Base-by-base conservation (phyloP, 2,113 vertebrate species). In the Passer domesticus region DNA sequence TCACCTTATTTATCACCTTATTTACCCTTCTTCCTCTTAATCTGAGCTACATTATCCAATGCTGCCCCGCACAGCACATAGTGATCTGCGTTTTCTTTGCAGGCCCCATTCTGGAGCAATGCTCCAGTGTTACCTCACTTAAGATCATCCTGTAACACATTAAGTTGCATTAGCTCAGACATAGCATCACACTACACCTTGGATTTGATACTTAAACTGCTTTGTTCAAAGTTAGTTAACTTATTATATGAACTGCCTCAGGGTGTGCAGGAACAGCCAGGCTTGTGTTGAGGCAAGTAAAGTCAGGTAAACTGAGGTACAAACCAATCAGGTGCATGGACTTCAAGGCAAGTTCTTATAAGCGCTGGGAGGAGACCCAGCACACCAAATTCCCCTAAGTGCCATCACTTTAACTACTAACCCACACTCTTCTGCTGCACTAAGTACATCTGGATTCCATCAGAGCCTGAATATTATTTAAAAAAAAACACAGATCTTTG, bases 391-490 rank as follows among this genome's bases (percentile, higher is more conserved):
- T 88, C 62, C 23, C 75, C 27, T 28, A 58, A 78, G 76, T 64
- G 31, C 31, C 49, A 63, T n/a, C 12, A 22, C 74, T 89, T 74
- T 31, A 83, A 74, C 60, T 78, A 16, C 63, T 68, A 93, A 86
- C 25, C 16, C 73, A 82, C 49, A 46, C 22, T 62, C 81, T 75
- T 74, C 76, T 46, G 44, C 52, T 75, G 56, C 44, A 58, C 21
- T 15, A 58, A 44, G 31, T 33, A 64, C 58, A 91, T 79, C 60
- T 95, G 92, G 80, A 92, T 95, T 89, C 80, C 77, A 95, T 91
- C 86, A 82, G 46, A 64, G 60, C 11, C 31, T 66, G 33, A 58
- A 83, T 73, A 79, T 81, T 74, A 80, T 82, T 92, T 43, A 68
- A 56, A 6, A 37, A 84, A 90, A 85, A 18, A 80, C 68, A 28